Base-by-base conservation (phyloP, 1,140 invertebrate species). In the Probaryconus sp. region DNA sequence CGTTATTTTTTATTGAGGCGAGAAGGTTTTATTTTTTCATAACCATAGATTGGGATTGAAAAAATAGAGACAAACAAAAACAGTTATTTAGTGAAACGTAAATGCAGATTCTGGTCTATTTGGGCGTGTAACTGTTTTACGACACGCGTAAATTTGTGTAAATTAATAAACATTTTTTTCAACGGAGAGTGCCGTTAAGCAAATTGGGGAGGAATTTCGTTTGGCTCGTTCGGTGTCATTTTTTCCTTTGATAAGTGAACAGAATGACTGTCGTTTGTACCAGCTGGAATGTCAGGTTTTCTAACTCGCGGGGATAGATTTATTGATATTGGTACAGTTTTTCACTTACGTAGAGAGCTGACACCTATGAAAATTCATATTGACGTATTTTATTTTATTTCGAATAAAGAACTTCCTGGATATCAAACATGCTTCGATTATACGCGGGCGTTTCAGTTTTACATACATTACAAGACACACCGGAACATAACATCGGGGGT, bases 291-390 rank as follows among this genome's bases (percentile, higher is more conserved):
- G 60, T 58, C 60, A 51, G 53, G 53, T 64, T 60, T 51, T 53
- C 37, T 65, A 38, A 21, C 6, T 45, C 43, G 33, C 33, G 24
- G 60, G 60, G 45, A 60, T 60, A 60, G 60, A 71, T 72, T 72
- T 65, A 72, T 72, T 64, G 53, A 58, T 58, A 60, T 64, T 65
- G 60, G 51, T 50, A 37, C 50, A 63, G 67, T 71, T 64, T 71
- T 58, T 71, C 68, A 50, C 68, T 71, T 72, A 60, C 60, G 13
- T 58, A 26, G 2, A 45, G 9, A 31, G 35, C 35, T 33, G 55
- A 58, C 11, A 21, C 50, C 60, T 45, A 64, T 58, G 58, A 60
- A 58, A 64, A 51, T 64, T 64, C 60, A 65, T 60, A 64, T 45
- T 51, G 56, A 64, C 47, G 28, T 60, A 45, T 60, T 61, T 61